Evolutionary conservation across 2,113 vertebrate species (phyloP).

Genomic region (Hucho hucho): DNA sequence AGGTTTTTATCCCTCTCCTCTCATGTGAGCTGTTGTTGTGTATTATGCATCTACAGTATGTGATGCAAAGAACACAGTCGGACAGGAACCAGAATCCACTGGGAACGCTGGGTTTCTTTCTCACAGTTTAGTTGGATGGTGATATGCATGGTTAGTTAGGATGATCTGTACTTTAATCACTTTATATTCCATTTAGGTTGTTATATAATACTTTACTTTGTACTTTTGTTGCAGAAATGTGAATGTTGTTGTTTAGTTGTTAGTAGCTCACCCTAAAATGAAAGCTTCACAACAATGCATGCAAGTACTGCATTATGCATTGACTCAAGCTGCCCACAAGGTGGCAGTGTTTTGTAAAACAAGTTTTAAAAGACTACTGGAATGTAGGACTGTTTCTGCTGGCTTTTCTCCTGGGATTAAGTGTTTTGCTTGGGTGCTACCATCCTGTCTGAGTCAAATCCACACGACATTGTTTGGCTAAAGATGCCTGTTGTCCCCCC

Average conservation of each 20-base stretch:
- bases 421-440: no score
- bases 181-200: no score
- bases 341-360: slow-evolving; percentile 49
- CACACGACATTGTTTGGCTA: background rate
- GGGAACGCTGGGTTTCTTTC: background rate
- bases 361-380: no score
- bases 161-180: no score
- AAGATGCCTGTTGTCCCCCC: background rate
- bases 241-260: no score
- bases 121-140: background rate
- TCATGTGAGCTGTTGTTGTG: background rate
- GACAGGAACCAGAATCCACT: background rate
- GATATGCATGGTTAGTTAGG: background rate
- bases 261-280: no score
- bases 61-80: background rate
- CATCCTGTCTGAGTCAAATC: background rate
- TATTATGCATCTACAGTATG: slow-evolving; percentile 5
- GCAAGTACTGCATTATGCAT: background rate
- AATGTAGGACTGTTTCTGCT: no score
- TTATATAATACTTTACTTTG: no score
- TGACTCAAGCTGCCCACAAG: slow-evolving; percentile 36
- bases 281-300: no score
- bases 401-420: no score
- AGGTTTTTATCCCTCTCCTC: background rate
- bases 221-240: no score